Base-by-base conservation (phyloP, 2,113 vertebrate species). In the Xiphophorus couchianus region DNA sequence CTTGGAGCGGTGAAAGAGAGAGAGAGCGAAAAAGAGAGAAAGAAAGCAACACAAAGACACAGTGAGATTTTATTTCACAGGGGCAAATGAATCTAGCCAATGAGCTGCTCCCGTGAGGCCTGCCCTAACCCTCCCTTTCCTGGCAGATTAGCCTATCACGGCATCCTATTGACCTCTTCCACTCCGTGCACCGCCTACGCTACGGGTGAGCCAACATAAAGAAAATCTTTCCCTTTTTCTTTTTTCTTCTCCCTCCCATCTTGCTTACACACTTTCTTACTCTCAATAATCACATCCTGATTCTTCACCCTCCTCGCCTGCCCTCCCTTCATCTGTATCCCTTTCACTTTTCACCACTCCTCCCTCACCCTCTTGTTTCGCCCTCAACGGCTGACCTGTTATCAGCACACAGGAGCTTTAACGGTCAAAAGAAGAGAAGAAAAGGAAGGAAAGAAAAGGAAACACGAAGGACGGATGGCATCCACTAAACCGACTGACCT, bases 131-230 rank as follows among this genome's bases (percentile, higher is more conserved):
- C 87, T 84, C 88, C 89, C 88, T 89, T 58, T 85, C 85, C 86
- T 87, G 76, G 87, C 82, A 90, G 90, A 92, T 92, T 92, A 93
- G 92, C 91, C 92, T 91, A 93, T 92, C 90, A 90, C 85, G 72
- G 87, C 84, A 86, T 90, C 76, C 85, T 84, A 87, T 80, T 93
- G 91, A 92, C 90, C 91, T 84, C 85, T 90, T 87, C 80, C 51
- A 84, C 90, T 91, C 72, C 77, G 86, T 84, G 83, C 70, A 5
- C 90, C 92, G 82, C 92, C 93, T 91, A 93, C 92, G 78, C 91
- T 88, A 88, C 77, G 84, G 89, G 81, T 85, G 80, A 92, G 84
- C 86, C 87, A 88, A 80, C 84, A 91, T 87, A 82, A 88, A 86
- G 70, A 88, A 84, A 85, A 84, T 81, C 79, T 84, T 65, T 86